Evolutionary conservation across 2,797 vertebrate species (phyloP), one percentile per base, ranked within the genome.

Genomic region (Acanthurus tractus): DNA sequence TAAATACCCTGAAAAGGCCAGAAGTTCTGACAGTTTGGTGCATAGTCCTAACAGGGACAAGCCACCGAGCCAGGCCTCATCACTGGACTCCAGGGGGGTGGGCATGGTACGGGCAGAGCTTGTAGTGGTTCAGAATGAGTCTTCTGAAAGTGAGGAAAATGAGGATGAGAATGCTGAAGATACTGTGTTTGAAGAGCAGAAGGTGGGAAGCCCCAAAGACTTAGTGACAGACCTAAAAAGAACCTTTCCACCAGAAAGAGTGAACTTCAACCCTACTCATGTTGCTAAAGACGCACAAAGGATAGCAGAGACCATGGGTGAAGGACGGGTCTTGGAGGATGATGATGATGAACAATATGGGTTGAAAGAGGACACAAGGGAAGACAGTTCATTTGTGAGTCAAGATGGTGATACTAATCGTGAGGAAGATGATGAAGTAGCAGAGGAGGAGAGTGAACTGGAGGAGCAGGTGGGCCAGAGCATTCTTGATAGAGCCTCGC

Each of bases 41-140:
- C 86, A 63, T 1, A 81, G 78, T 63, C 67, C 90, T 2, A 76
- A 79, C 8, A 70, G 34, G 58, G 88, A 90, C 25, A 88, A 86
- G 48, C 72, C 78, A n/a, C 18, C 83, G 10, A 75, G 70, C 68
- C 89, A 89, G 75, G 77, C 70, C 56, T 74, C 90, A 17, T 72
- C 84, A 2, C 73, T 90, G 70, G 82, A 63, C 46, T 72, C 93
- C 83, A 89, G 82, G 11, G 89, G 92, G 3, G 78, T 76, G 23
- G 92, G 93, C 25, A 85, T 93, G 76, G 95, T 96, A 59, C 91
- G 93, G 4, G 91, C 95, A 5, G 96, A 97, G 74, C 88, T 96
- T 54, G 93, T 96, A 29, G 94, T 94, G 42, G 95, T 96, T 76
- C 94, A 96, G 87, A 96, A 95, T 55, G 96, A 97, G 84, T 96